A percentile compares a stretch with the other conserved stretches of the same genome.
These are phyloP conservation scores for Delia radicum DNA, from an alignment of 1,140 invertebrate species.

Conservation along the genomic window DNA sequence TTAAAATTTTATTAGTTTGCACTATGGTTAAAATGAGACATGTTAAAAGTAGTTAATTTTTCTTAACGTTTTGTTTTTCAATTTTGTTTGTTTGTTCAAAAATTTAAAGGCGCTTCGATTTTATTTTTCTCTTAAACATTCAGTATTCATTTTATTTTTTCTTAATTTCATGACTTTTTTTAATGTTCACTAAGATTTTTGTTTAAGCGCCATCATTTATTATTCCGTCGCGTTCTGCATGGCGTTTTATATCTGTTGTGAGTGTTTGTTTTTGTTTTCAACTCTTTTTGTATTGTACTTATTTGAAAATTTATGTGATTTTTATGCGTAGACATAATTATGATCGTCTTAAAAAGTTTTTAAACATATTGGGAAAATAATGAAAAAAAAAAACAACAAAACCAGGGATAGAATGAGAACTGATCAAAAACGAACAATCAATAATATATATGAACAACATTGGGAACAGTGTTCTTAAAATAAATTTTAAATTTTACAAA, in stretches of 20 bases:
- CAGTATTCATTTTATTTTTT: background rate
- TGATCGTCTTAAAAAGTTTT: conserved; percentile 36
- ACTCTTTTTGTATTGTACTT: conserved; percentile 4
- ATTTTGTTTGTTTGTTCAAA: background rate
- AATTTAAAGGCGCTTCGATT: conserved; percentile 20
- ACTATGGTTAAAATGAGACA: background rate
- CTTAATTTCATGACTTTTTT: conserved; percentile 36
- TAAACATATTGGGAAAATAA: conserved; percentile 15
- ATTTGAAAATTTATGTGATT: conserved; percentile 50
- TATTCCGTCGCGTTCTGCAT: conserved; percentile 31
- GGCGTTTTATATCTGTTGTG: conserved; percentile 6
- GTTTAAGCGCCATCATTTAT: conserved; percentile 54
- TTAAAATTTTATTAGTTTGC: background rate
- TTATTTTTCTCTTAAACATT: conserved; percentile 8
- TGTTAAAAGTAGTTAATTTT: conserved; percentile 3
- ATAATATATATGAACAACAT: too few species aligned
- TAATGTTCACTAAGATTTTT: background rate
- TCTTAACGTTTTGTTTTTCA: background rate
- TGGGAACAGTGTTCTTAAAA: too few species aligned
- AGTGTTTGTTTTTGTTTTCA: background rate
- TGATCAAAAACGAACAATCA: too few species aligned
- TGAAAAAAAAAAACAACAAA: background rate
- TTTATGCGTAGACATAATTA: conserved; percentile 56
- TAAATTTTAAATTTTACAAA: too few species aligned
- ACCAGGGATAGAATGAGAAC: background rate